A percentile compares a stretch with the other conserved stretches of the same genome.
Conservation (phyloP, 2,797 vertebrate genomes). For the Sebastes nivosus region DNA sequence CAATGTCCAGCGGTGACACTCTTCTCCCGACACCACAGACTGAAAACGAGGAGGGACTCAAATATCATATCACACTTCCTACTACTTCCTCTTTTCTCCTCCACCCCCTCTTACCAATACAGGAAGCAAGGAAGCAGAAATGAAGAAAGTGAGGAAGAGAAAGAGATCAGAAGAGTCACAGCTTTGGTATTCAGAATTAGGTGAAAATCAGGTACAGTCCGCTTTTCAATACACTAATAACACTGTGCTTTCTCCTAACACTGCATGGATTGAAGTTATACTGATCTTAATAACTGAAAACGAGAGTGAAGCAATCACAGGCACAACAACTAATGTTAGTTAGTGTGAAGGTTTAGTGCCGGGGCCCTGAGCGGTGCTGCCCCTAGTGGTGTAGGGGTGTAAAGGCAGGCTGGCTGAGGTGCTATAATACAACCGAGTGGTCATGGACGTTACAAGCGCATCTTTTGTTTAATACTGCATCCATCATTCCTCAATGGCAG, state of each 20-base stretch:
- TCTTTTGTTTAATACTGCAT: constrained; percentile 58
- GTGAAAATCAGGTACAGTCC: constrained; percentile 23
- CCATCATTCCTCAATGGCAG: constrained; percentile 49
- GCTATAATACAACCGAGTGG: constrained; percentile 65
- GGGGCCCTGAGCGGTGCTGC: constrained; percentile 77
- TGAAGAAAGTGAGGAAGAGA: constrained; percentile 44
- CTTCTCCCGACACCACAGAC: constrained; percentile 38
- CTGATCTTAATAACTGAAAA: constrained; percentile 26
- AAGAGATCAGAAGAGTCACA: constrained; percentile 60
- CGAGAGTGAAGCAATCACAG: constrained; percentile 38
- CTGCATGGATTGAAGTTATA: constrained; percentile 38
- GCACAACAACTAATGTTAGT: constrained; percentile 44
- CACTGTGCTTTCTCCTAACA: constrained; percentile 40
- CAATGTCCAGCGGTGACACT: constrained; percentile 52
- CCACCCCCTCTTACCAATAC: not conserved
- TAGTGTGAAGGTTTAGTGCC: constrained; percentile 47
- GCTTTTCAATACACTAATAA: constrained; percentile 43
- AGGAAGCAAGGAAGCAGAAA: constrained; percentile 27
- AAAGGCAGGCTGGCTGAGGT: constrained; percentile 78
- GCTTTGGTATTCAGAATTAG: constrained; percentile 74
- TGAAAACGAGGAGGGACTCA: constrained; percentile 34
- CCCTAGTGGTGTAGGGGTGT: constrained; percentile 73
- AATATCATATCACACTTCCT: constrained; percentile 2
- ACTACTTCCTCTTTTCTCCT: constrained; percentile 15
- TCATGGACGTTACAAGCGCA: constrained; percentile 43